These are phyloP conservation scores for Drosophila jambulina DNA, from an alignment of 1,140 invertebrate genomes.

Conservation along the genomic window DNA sequence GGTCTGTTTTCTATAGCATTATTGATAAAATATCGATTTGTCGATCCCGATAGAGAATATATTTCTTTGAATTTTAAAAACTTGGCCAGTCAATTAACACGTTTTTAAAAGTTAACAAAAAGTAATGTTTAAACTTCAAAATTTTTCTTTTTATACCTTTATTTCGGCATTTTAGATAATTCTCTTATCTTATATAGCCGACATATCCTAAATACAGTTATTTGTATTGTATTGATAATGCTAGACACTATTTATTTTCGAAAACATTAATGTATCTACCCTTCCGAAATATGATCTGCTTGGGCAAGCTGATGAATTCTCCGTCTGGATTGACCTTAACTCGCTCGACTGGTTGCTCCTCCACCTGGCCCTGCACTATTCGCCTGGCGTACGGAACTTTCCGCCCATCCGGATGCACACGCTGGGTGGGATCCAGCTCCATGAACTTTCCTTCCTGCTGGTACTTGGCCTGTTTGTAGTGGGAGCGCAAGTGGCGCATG, in stretches of 20 bases:
- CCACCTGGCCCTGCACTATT: no score
- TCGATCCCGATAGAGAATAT: not conserved
- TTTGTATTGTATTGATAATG: not conserved
- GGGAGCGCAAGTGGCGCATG: slow-evolving; percentile 2
- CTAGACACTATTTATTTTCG: not conserved
- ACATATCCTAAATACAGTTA: not conserved
- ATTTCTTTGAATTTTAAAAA: not conserved
- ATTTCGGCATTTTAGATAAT: not conserved
- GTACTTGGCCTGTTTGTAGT: not conserved
- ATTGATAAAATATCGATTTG: not conserved
- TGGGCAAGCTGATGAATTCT: slow-evolving; percentile 23
- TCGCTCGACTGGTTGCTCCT: not conserved
- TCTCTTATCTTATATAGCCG: not conserved
- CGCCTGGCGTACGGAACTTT: slow-evolving; percentile 1
- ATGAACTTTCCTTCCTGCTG: not conserved
- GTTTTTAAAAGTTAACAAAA: not conserved
- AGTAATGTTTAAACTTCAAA: not conserved
- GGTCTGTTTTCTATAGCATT: no score
- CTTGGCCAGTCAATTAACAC: not conserved
- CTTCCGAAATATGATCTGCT: slow-evolving; percentile 1
- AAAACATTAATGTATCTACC: slow-evolving; percentile 16
- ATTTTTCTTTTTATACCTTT: not conserved
- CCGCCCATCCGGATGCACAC: slow-evolving; percentile 5
- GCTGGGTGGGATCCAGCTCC: not conserved
- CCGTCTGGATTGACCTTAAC: slow-evolving; percentile 13